Conservation (phyloP, 2,113 vertebrate genomes). For the Miniopterus natalensis region DNA sequence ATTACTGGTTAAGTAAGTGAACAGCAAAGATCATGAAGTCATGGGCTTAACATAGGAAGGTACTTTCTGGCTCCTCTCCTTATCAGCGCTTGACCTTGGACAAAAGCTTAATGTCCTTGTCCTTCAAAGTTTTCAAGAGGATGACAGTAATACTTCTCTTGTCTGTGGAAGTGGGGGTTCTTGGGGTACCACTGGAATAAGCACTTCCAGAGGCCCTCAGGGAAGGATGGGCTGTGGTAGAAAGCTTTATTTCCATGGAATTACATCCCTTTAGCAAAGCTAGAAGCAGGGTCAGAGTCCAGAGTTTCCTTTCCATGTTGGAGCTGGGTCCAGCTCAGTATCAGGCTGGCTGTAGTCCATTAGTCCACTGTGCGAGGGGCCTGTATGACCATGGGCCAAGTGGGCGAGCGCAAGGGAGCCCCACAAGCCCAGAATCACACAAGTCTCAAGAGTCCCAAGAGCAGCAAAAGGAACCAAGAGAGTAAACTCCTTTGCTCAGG, state of each 20-base stretch:
- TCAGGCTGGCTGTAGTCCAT: no score
- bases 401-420: neutral
- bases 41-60: neutral
- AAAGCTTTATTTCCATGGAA: neutral
- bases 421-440: neutral
- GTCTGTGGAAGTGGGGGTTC: neutral
- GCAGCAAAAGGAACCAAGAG: neutral
- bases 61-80: neutral
- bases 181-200: neutral
- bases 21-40: slow-evolving; percentile 1
- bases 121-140: neutral
- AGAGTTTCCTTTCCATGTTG: neutral
- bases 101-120: neutral
- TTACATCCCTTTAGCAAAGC: neutral
- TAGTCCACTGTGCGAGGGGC: no score
- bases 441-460: neutral
- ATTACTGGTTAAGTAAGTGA: neutral
- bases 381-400: no score
- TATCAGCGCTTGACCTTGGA: neutral
- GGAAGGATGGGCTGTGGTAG: neutral
- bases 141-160: neutral
- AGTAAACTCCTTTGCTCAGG: neutral
- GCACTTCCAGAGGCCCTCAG: neutral
- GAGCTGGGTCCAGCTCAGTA: no score
- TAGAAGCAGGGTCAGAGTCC: neutral